Conservation (phyloP, 2,797 vertebrate genomes). For the Takifugu rubripes region DNA sequence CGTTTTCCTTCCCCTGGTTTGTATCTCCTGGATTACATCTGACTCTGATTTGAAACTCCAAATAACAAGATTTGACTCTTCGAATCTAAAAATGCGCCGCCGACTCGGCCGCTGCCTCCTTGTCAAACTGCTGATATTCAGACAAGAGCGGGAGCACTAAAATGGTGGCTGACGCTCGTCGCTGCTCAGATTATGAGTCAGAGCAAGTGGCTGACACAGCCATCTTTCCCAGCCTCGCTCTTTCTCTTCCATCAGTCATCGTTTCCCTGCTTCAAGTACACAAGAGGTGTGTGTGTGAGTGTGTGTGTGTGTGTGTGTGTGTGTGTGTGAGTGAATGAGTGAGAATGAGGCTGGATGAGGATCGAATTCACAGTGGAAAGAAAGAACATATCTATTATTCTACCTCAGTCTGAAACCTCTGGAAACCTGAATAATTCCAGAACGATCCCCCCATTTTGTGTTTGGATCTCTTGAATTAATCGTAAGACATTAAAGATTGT, state of each 20-base stretch:
- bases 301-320: too few relatives aligned
- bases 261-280: constrained; percentile 24
- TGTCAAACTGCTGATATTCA: constrained; percentile 48
- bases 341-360: too few relatives aligned
- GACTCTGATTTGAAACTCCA: not conserved
- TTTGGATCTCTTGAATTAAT: too few relatives aligned
- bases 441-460: too few relatives aligned
- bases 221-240: constrained; percentile 50
- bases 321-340: too few relatives aligned
- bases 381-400: too few relatives aligned
- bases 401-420: too few relatives aligned
- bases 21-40: not conserved
- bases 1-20: too few relatives aligned
- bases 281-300: constrained; percentile 1
- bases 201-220: constrained; percentile 61
- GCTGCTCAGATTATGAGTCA: constrained; percentile 69
- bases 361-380: too few relatives aligned
- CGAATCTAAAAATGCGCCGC: constrained; percentile 16
- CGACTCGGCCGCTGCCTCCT: constrained; percentile 11
- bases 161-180: constrained; percentile 69
- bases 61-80: constrained; percentile 15
- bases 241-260: constrained; percentile 54
- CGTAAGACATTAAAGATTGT: too few relatives aligned
- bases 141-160: constrained; percentile 48
- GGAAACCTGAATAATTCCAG: too few relatives aligned